A percentile compares a stretch with the other conserved stretches of the same genome.
Conservation (phyloP, 1,140 invertebrate genomes). For the Neelides sp. region DNA sequence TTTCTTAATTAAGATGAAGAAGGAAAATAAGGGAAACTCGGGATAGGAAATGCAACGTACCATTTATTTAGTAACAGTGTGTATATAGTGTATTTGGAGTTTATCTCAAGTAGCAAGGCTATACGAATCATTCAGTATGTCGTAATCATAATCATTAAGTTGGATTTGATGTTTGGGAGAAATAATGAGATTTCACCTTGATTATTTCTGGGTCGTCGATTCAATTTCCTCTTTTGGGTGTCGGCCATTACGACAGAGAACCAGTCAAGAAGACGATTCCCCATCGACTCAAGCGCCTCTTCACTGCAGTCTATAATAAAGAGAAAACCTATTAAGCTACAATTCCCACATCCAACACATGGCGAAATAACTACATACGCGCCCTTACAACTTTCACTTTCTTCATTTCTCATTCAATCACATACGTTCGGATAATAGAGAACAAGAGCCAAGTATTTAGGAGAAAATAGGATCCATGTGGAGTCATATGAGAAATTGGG, state of each 20-base stretch:
- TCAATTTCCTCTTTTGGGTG: conserved; percentile 39
- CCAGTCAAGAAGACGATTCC: conserved; percentile 81
- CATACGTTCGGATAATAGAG: not conserved
- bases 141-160: too few species aligned
- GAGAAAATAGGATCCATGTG: not conserved
- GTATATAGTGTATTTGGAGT: too few species aligned
- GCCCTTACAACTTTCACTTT: too few species aligned
- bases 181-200: too few species aligned
- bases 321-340: not conserved
- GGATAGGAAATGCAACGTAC: too few species aligned
- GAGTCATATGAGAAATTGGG: not conserved
- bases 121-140: too few species aligned
- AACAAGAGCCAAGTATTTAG: not conserved
- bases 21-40: too few species aligned
- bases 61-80: too few species aligned
- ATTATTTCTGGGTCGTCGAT: conserved; percentile 39
- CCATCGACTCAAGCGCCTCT: conserved; percentile 67
- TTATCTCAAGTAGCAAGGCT: too few species aligned
- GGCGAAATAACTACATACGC: not conserved
- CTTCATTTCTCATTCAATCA: too few species aligned
- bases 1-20: too few species aligned
- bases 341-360: conserved; percentile 3
- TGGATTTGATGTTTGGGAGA: too few species aligned
- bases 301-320: conserved; percentile 44
- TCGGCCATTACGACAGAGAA: conserved; percentile 83